A percentile compares a stretch with the other conserved stretches of the same genome.
Conservation (phyloP, 2,888 invertebrate species). For the Acrobasis repandana region DNA sequence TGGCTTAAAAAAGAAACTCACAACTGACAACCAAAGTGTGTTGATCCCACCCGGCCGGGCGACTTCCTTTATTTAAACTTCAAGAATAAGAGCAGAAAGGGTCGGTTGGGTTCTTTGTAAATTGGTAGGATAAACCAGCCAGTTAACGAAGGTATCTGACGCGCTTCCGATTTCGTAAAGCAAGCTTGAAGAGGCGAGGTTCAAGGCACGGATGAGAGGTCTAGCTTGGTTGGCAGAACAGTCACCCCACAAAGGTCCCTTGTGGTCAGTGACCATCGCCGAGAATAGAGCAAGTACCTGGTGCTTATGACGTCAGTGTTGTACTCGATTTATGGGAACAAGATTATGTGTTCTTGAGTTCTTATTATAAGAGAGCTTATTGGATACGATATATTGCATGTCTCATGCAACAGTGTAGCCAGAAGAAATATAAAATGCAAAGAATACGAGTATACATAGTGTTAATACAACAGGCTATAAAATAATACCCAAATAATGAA, state of each 20-base stretch:
- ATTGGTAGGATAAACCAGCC: constrained; percentile 45
- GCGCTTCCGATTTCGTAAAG: constrained; percentile 39
- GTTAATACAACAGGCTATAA: too few species aligned
- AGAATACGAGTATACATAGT: too few species aligned
- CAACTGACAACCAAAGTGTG: constrained; percentile 52
- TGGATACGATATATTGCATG: constrained; percentile 15
- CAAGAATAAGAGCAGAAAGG: constrained; percentile 50
- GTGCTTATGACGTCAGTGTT: constrained; percentile 61
- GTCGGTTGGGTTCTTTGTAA: constrained; percentile 46
- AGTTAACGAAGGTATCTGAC: constrained; percentile 44
- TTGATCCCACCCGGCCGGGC: constrained; percentile 50
- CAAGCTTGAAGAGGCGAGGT: constrained; percentile 30
- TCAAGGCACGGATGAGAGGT: constrained; percentile 37
- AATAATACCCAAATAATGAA: too few species aligned
- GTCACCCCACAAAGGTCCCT: constrained; percentile 78
- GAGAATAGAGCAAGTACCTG: constrained; percentile 75
- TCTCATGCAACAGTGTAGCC: not conserved
- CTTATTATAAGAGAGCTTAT: constrained; percentile 8
- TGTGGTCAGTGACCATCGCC: constrained; percentile 79
- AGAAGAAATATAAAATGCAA: not conserved
- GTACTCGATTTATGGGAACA: constrained; percentile 47
- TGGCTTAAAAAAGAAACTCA: constrained; percentile 73
- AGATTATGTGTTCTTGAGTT: constrained; percentile 20
- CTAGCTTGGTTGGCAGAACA: constrained; percentile 63
- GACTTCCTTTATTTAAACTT: constrained; percentile 58